Conservation (phyloP, 2,113 vertebrate genomes). For the Eulemur macaco region DNA sequence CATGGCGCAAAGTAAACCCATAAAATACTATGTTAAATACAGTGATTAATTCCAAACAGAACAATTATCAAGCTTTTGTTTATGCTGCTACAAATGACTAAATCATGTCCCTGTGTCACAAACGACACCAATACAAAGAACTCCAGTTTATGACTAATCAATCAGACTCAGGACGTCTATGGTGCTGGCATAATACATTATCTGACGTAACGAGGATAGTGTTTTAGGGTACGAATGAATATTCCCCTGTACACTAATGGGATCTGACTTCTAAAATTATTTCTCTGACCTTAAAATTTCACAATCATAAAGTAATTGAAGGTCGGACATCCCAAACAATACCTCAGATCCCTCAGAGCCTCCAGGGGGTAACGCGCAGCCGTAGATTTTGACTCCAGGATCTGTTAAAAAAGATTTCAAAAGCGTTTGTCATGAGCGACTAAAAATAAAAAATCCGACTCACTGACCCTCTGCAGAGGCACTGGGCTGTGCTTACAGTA, state of each 20-base stretch:
- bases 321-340: neutral
- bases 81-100: neutral
- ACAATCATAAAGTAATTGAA: neutral
- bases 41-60: constrained; percentile 52
- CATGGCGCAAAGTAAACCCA: neutral
- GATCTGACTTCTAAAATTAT: neutral
- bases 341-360: constrained; percentile 92
- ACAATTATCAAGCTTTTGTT: neutral
- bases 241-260: neutral
- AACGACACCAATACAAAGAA: neutral
- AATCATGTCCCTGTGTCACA: neutral
- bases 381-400: constrained; percentile 83
- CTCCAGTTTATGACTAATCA: neutral
- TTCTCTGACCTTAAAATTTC: neutral
- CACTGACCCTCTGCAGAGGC: neutral
- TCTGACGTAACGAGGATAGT: neutral
- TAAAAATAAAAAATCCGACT: neutral
- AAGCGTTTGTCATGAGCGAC: neutral
- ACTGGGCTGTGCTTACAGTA: neutral
- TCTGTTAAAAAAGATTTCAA: constrained; percentile 78
- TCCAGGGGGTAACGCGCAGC: constrained; percentile 85
- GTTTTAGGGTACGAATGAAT: neutral
- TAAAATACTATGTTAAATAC: neutral
- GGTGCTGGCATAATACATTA: neutral
- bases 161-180: neutral